phyloP scores from a whole-genome alignment of 2,113 vertebrate genomes.

The Pelecanoides urinatrix region DNA sequence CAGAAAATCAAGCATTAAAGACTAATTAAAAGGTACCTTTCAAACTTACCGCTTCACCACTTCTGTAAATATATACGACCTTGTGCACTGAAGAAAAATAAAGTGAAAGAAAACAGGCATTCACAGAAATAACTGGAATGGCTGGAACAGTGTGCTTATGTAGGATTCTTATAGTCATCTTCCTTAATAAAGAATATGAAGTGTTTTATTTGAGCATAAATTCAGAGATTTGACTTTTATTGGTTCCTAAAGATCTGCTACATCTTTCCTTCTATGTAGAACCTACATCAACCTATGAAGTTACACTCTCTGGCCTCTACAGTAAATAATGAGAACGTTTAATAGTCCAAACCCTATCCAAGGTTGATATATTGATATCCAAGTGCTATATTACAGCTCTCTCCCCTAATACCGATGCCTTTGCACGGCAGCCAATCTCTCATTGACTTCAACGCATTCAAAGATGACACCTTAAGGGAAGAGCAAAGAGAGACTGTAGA shows the following conservation, averaged over 20 bases:
- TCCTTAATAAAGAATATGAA: constrained; percentile 31
- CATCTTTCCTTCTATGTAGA: background rate
- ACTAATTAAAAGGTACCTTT: background rate
- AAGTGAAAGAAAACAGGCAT: background rate
- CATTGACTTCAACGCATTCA: background rate
- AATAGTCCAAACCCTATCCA: background rate
- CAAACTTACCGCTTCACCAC: background rate
- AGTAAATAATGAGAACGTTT: background rate
- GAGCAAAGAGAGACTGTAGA: background rate
- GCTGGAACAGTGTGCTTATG: background rate
- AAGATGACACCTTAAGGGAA: background rate
- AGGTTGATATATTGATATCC: background rate
- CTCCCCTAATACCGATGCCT: background rate
- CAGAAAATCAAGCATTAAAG: background rate
- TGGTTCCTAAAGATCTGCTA: background rate
- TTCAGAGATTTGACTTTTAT: background rate
- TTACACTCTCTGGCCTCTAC: background rate
- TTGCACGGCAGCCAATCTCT: background rate
- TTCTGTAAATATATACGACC: background rate
- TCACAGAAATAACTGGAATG: background rate
- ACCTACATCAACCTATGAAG: background rate
- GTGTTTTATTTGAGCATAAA: constrained; percentile 37
- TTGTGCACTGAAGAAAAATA: background rate
- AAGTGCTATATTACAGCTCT: background rate
- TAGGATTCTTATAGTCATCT: background rate